Evolutionary conservation across 2,888 invertebrate species (phyloP).

Genomic region (Muscina levida): DNA sequence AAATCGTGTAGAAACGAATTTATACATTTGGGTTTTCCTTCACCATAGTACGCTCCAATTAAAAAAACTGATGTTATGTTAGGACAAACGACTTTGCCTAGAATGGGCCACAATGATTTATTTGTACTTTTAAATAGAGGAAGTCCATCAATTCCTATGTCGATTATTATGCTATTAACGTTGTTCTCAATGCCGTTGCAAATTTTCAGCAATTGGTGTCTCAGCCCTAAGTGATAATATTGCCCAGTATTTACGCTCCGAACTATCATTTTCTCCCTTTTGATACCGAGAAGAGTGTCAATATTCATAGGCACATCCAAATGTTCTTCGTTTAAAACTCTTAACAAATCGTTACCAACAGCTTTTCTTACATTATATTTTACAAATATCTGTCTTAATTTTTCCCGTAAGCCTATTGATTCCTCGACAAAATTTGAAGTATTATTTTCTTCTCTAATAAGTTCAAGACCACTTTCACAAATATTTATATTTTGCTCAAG

Average conservation of each 20-base stretch:
- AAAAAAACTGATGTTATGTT: slow-evolving; percentile 39
- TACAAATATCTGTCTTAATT: not conserved
- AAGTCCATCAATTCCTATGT: slow-evolving; percentile 44
- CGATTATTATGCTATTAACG: slow-evolving; percentile 35
- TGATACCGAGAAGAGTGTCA: slow-evolving; percentile 33
- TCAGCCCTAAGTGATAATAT: too few species aligned
- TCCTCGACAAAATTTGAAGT: not conserved
- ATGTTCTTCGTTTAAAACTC: slow-evolving; percentile 32
- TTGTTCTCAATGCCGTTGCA: slow-evolving; percentile 16
- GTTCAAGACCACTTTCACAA: slow-evolving; percentile 25
- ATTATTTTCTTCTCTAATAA: not conserved
- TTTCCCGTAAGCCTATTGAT: slow-evolving; percentile 27
- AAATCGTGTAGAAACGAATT: slow-evolving; percentile 47
- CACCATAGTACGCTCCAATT: slow-evolving; percentile 44
- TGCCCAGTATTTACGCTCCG: too few species aligned
- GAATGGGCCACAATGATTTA: slow-evolving; percentile 37
- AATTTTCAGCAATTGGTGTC: slow-evolving; percentile 14
- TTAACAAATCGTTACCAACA: slow-evolving; percentile 40
- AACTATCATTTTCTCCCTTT: not conserved
- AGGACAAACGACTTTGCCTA: slow-evolving; percentile 33
- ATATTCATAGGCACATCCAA: slow-evolving; percentile 36
- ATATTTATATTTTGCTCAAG: slow-evolving; percentile 37
- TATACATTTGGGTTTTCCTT: slow-evolving; percentile 40
- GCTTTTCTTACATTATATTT: slow-evolving; percentile 7
- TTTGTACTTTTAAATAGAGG: slow-evolving; percentile 46